phyloP scores from a whole-genome alignment of 2,113 vertebrate genomes.

The Porphyrio hochstetteri region DNA sequence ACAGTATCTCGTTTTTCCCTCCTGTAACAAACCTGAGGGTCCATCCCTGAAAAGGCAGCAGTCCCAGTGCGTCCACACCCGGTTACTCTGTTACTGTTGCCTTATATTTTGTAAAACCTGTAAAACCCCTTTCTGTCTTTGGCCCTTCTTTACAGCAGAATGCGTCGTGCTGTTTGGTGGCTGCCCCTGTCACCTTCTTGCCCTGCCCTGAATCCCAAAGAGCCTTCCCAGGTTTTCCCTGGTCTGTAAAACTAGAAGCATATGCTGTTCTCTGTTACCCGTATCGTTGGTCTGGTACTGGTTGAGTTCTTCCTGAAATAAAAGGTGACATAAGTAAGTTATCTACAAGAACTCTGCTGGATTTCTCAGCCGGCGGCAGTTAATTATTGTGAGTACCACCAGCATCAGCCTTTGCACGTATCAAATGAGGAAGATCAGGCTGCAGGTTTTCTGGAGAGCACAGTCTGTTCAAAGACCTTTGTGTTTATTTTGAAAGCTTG shows the following conservation, averaged over 20 bases:
- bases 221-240: background rate
- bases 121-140: background rate
- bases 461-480: slow-evolving; percentile 9
- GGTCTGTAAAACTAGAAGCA: background rate
- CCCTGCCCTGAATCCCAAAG: background rate
- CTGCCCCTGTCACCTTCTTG: background rate
- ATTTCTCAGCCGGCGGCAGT: background rate
- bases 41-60: background rate
- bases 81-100: background rate
- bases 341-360: background rate
- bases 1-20: background rate
- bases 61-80: background rate
- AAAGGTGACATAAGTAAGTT: slow-evolving; percentile 33
- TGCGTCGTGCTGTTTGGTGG: background rate
- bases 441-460: slow-evolving; percentile 1
- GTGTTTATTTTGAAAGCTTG: slow-evolving; percentile 48
- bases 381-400: slow-evolving; percentile 6
- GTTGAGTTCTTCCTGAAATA: background rate
- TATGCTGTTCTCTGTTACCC: background rate
- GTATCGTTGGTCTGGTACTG: background rate
- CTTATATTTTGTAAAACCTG: background rate
- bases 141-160: background rate
- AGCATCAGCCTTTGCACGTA: background rate
- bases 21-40: background rate
- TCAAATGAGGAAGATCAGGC: background rate